Conservation (phyloP, 1,140 invertebrate species). For the Homarus americanus region DNA sequence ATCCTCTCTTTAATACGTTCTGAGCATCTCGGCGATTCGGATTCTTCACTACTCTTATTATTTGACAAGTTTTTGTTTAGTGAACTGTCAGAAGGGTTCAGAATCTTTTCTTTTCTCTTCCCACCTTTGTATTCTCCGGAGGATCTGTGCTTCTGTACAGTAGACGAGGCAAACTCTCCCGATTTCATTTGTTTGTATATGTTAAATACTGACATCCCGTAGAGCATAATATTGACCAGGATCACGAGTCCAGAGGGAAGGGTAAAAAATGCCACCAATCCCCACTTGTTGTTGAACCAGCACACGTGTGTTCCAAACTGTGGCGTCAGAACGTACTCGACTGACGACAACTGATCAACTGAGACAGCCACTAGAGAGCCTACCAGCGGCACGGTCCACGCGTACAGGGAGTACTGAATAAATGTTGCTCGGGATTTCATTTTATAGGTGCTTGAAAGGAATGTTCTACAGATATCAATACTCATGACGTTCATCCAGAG, state of each 20-base stretch:
- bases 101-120: constrained; percentile 1
- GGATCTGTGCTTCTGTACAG: constrained; percentile 42
- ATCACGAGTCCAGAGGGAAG: constrained; percentile 78
- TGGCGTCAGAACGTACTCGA: constrained; percentile 43
- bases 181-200: constrained; percentile 70
- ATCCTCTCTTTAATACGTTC: constrained; percentile 59
- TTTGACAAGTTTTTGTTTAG: neutral
- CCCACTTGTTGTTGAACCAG: constrained; percentile 75
- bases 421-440: constrained; percentile 65
- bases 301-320: constrained; percentile 69
- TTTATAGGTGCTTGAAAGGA: constrained; percentile 62
- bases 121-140: too few relatives aligned
- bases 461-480: constrained; percentile 73
- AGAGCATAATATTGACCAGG: constrained; percentile 78
- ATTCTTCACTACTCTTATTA: neutral
- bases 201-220: constrained; percentile 76
- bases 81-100: neutral
- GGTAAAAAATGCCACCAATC: constrained; percentile 78
- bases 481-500: constrained; percentile 75
- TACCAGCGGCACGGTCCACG: constrained; percentile 53
- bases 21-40: constrained; percentile 11
- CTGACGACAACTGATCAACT: constrained; percentile 53
- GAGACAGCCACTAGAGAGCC: constrained; percentile 33
- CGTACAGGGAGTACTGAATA: constrained; percentile 70
- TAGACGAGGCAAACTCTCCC: constrained; percentile 64